phyloP scores from a whole-genome alignment of 2,888 invertebrate genomes.

The Sinelater perroti region DNA sequence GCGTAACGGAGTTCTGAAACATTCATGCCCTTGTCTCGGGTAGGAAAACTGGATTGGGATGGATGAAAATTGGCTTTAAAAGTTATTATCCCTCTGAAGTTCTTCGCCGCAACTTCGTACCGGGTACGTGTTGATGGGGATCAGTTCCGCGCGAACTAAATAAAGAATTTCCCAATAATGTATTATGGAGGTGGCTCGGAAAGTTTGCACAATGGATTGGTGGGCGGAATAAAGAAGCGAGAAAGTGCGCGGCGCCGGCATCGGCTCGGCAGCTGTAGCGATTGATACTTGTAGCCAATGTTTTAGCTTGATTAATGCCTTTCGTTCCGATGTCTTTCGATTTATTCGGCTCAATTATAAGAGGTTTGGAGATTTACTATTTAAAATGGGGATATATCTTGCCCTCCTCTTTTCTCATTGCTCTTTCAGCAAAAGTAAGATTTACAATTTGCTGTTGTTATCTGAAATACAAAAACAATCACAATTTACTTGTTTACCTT shows the following conservation, averaged over 20 bases:
- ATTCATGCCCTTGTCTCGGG: slow-evolving; percentile 29
- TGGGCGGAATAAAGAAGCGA: slow-evolving; percentile 27
- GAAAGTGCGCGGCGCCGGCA: slow-evolving; percentile 9
- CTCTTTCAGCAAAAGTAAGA: too few relatives aligned
- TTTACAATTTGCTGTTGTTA: too few relatives aligned
- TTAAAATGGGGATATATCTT: too few relatives aligned
- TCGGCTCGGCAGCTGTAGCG: slow-evolving; percentile 2
- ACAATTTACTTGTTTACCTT: too few relatives aligned
- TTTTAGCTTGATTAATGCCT: too few relatives aligned
- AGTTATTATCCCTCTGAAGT: slow-evolving; percentile 33
- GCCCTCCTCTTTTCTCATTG: too few relatives aligned
- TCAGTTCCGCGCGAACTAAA: slow-evolving; percentile 17
- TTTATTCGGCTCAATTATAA: too few relatives aligned
- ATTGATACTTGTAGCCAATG: too few relatives aligned
- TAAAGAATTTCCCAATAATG: slow-evolving; percentile 20
- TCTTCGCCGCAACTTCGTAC: slow-evolving; percentile 20
- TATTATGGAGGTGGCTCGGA: slow-evolving; percentile 11
- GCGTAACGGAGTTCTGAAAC: slow-evolving; percentile 31
- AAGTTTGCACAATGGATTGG: slow-evolving; percentile 2
- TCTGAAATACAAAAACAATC: too few relatives aligned
- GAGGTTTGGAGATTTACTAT: too few relatives aligned
- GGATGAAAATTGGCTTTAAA: slow-evolving; percentile 38
- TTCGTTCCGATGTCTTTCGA: too few relatives aligned
- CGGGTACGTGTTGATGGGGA: slow-evolving; percentile 28
- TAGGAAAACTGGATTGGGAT: slow-evolving; percentile 34